Evolutionary conservation across 2,797 vertebrate species (phyloP).

Genomic region (Echeneis naucrates): DNA sequence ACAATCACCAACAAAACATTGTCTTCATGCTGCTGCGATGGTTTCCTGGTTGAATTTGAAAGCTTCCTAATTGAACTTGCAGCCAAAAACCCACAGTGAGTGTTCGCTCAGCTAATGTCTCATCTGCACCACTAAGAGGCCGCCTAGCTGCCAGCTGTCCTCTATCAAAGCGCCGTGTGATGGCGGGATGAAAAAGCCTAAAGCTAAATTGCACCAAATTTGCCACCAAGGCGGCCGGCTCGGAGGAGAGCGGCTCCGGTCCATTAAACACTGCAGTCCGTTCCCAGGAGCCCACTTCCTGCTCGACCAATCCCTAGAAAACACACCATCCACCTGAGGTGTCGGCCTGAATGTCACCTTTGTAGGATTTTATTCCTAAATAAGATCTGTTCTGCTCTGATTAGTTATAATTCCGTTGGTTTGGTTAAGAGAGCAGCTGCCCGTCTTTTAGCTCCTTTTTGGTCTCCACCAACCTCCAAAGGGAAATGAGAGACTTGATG

Average conservation of each 20-base stretch:
- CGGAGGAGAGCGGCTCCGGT: slow-evolving; percentile 29
- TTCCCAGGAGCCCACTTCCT: slow-evolving; percentile 12
- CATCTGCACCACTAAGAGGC: slow-evolving; percentile 21
- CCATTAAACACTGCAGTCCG: slow-evolving; percentile 33
- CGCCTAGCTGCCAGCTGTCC: slow-evolving; percentile 37
- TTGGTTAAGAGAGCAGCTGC: too few species aligned
- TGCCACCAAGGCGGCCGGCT: slow-evolving; percentile 23
- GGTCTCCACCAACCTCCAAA: too few species aligned
- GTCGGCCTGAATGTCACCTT: slow-evolving; percentile 8
- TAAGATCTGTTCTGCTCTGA: too few species aligned
- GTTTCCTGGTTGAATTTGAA: neutral
- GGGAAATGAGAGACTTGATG: too few species aligned
- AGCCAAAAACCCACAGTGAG: slow-evolving; percentile 15
- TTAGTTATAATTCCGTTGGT: too few species aligned
- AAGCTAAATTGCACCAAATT: slow-evolving; percentile 50
- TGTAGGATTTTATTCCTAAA: neutral
- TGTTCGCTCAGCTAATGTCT: slow-evolving; percentile 9
- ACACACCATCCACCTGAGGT: neutral
- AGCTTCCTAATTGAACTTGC: slow-evolving; percentile 21
- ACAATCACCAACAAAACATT: neutral
- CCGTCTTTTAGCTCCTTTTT: too few species aligned
- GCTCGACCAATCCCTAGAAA: slow-evolving; percentile 7
- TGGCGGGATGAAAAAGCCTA: slow-evolving; percentile 21
- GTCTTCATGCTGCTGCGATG: neutral
- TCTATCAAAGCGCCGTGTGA: slow-evolving; percentile 36